A percentile compares a stretch with the other conserved stretches of the same genome.
These are phyloP conservation scores for Caenorhabditis doughertyi DNA, from an alignment of 2,888 invertebrate species.

Conservation along the genomic window DNA sequence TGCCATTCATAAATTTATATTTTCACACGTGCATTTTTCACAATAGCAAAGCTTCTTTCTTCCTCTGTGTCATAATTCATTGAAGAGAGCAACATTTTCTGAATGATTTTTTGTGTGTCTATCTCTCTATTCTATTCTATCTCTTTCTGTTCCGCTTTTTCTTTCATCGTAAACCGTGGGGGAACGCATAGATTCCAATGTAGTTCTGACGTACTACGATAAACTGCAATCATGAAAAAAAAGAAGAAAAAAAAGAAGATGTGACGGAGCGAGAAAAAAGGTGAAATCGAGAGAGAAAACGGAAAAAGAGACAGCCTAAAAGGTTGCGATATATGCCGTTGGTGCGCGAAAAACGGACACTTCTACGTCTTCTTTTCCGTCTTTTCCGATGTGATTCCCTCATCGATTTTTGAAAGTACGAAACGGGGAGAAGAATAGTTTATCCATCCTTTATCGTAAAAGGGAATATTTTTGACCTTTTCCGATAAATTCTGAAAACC, in stretches of 20 bases:
- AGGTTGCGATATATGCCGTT: conserved; percentile 33
- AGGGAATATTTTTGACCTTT: conserved; percentile 12
- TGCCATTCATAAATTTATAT: conserved; percentile 15
- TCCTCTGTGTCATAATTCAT: not conserved
- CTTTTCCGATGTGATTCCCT: conserved; percentile 2
- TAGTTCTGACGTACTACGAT: conserved; percentile 49
- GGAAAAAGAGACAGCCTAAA: conserved; percentile 18
- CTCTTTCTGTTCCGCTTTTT: not conserved
- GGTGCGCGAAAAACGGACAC: conserved; percentile 22
- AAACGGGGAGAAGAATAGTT: not conserved
- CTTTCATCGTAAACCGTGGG: conserved; percentile 14
- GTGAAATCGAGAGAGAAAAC: conserved; percentile 47
- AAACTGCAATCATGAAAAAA: conserved; percentile 22
- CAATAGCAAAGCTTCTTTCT: not conserved
- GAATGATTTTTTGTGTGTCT: not conserved
- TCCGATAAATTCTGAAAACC: conserved; percentile 20
- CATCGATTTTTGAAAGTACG: conserved; percentile 25
- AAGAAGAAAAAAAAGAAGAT: conserved; percentile 3
- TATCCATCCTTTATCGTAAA: not conserved
- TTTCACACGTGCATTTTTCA: conserved; percentile 1
- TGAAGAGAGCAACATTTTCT: not conserved
- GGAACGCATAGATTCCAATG: conserved; percentile 9
- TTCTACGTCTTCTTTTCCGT: not conserved
- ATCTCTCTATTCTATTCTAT: not conserved
- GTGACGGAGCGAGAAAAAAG: conserved; percentile 7